These are phyloP conservation scores for Hippocampus abdominalis DNA, from an alignment of 2,113 vertebrate genomes.

Conservation along the genomic window DNA sequence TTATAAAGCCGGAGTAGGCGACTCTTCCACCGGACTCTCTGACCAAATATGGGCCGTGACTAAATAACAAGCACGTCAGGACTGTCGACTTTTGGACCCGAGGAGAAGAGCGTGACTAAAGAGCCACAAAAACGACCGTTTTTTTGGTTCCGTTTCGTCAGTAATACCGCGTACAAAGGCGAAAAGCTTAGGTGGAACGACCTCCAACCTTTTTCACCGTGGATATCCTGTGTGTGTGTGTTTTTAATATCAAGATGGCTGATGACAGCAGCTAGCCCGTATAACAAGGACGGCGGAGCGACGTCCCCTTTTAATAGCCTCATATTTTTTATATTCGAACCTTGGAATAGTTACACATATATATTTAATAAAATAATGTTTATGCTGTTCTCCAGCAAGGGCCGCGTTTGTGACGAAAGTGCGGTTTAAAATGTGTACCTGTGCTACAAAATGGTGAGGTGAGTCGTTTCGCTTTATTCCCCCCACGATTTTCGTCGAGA, in stretches of 20 bases:
- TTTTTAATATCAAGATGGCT: constrained; percentile 71
- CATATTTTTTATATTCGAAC: constrained; percentile 53
- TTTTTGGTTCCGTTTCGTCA: background rate
- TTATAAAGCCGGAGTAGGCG: constrained; percentile 38
- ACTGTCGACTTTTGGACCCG: constrained; percentile 28
- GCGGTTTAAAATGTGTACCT: constrained; percentile 44
- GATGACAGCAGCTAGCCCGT: constrained; percentile 73
- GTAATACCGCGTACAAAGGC: constrained; percentile 1
- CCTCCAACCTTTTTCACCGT: constrained; percentile 30
- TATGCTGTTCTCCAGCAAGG: background rate
- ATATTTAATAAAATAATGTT: background rate
- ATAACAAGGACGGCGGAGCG: constrained; percentile 67
- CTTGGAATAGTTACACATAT: background rate
- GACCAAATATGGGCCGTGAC: constrained; percentile 19
- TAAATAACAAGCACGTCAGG: constrained; percentile 24
- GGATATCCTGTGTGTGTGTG: constrained; percentile 39
- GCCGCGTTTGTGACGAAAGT: constrained; percentile 12
- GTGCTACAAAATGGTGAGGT: constrained; percentile 62
- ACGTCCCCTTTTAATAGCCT: constrained; percentile 66
- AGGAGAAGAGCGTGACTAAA: background rate
- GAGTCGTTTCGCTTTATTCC: constrained; percentile 32
- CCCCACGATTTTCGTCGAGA: constrained; percentile 48
- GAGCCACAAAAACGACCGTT: constrained; percentile 19
- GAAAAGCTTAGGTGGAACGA: constrained; percentile 40
- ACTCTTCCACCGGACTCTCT: constrained; percentile 28